phyloP scores from a whole-genome alignment of 35 echinoderm and acorn worm species.

The Stichopus chloronotus region DNA sequence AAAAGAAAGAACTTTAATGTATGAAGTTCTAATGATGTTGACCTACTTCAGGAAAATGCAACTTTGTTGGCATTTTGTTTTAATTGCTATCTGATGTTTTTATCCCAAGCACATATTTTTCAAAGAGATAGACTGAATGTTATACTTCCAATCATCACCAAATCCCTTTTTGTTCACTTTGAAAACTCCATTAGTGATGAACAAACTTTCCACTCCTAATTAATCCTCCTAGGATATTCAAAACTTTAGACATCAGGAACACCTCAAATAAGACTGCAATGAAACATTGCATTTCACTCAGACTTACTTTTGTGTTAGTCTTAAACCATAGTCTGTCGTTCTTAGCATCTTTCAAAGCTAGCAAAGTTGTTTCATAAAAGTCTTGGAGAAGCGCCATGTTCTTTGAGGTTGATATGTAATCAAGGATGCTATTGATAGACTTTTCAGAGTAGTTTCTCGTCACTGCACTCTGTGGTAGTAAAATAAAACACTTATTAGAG shows the following conservation, averaged over 20 bases:
- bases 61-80: too few species aligned
- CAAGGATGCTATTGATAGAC: constrained; percentile 98
- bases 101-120: too few species aligned
- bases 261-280: neutral
- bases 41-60: too few species aligned
- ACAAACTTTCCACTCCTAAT: too few species aligned
- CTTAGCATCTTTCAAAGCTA: constrained; percentile 97
- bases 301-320: constrained; percentile 98
- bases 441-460: constrained; percentile 99
- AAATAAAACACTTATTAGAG: neutral
- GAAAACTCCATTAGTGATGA: too few species aligned
- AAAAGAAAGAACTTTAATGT: too few species aligned
- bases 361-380: constrained; percentile 98
- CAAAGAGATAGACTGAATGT: too few species aligned
- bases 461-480: constrained; percentile 89
- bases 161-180: too few species aligned
- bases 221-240: neutral
- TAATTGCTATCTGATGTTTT: too few species aligned
- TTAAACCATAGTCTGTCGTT: constrained; percentile 99
- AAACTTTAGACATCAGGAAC: neutral
- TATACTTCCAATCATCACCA: too few species aligned
- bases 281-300: neutral
- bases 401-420: constrained; percentile 99
- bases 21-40: too few species aligned
- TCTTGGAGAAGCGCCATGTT: constrained; percentile 96